Percentiles rank a stretch among this genome's conserved stretches.
phyloP scores from a whole-genome alignment of 53 echinoderm and acorn worm genomes.

The Hippasteria phrygiana region DNA sequence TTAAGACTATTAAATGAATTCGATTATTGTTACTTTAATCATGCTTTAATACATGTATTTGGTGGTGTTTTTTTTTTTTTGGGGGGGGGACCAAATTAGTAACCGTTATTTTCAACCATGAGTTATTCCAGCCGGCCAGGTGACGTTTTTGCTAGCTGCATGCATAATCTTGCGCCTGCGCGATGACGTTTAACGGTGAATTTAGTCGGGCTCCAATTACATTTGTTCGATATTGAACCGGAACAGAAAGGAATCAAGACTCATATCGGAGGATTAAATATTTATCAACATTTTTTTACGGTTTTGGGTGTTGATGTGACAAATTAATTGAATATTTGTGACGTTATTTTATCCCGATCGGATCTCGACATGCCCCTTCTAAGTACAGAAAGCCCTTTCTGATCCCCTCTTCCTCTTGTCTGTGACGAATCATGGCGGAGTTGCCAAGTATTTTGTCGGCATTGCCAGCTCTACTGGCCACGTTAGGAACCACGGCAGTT shows the following conservation, averaged over 20 bases:
- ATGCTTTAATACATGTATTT: too few species aligned
- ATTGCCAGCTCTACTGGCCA: constrained; percentile 5
- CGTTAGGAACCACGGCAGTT: constrained; percentile 8
- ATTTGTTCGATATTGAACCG: neutral
- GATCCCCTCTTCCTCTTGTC: neutral
- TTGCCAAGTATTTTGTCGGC: constrained; percentile 37
- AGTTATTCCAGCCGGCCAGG: neutral
- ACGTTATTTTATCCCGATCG: neutral
- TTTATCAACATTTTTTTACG: constrained; percentile 4
- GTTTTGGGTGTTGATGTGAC: neutral
- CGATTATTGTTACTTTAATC: too few species aligned
- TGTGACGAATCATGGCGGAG: constrained; percentile 1
- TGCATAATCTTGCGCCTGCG: constrained; percentile 48
- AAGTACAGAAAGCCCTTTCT: neutral
- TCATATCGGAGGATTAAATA: constrained; percentile 21
- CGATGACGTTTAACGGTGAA: neutral
- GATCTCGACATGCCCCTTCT: constrained; percentile 12
- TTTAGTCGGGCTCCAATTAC: constrained; percentile 28
- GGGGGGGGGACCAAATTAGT: too few species aligned
- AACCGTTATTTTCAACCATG: constrained; percentile 21
- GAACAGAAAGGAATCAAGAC: neutral
- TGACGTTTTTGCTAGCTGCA: neutral
- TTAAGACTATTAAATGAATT: too few species aligned
- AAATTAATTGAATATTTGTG: constrained; percentile 10
- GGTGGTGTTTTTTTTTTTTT: too few species aligned